These are phyloP conservation scores for Montipora cactus DNA, from an alignment of 64 coral and sea anemone genomes.

Conservation along the genomic window DNA sequence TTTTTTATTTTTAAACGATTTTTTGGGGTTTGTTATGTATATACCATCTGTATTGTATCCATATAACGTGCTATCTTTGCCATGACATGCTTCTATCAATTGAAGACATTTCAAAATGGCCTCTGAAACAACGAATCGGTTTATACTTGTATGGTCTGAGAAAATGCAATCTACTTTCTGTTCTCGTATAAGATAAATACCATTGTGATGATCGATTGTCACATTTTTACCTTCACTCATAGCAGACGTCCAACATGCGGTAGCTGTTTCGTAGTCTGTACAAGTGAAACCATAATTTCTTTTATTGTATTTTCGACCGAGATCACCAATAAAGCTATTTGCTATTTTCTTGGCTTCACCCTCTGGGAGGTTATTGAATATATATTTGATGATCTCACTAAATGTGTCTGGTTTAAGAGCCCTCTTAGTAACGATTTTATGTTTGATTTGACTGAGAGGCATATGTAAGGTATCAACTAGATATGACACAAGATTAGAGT, in stretches of 20 bases:
- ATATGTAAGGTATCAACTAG: background rate
- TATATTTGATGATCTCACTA: constrained; percentile 8
- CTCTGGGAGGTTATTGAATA: constrained; percentile 20
- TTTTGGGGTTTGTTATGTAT: background rate
- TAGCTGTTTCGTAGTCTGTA: constrained; percentile 30
- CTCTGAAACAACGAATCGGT: constrained; percentile 58
- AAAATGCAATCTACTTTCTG: background rate
- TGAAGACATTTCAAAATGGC: constrained; percentile 6
- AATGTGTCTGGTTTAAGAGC: constrained; percentile 51
- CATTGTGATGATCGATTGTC: constrained; percentile 2
- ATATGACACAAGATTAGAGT: background rate
- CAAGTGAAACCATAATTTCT: constrained; percentile 23
- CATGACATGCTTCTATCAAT: background rate
- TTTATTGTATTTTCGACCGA: constrained; percentile 41
- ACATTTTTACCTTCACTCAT: constrained; percentile 27
- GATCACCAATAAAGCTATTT: constrained; percentile 28
- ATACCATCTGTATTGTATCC: background rate
- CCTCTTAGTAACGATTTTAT: constrained; percentile 20
- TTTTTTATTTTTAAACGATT: background rate
- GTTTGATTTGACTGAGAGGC: background rate
- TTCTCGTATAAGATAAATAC: background rate
- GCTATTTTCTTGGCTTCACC: constrained; percentile 21
- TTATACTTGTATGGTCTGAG: constrained; percentile 28
- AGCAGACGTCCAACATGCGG: constrained; percentile 51
- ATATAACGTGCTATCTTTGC: background rate